Base-by-base conservation (phyloP, 2,113 vertebrate species). In the Pseudorhombus dupliciocellatus region DNA sequence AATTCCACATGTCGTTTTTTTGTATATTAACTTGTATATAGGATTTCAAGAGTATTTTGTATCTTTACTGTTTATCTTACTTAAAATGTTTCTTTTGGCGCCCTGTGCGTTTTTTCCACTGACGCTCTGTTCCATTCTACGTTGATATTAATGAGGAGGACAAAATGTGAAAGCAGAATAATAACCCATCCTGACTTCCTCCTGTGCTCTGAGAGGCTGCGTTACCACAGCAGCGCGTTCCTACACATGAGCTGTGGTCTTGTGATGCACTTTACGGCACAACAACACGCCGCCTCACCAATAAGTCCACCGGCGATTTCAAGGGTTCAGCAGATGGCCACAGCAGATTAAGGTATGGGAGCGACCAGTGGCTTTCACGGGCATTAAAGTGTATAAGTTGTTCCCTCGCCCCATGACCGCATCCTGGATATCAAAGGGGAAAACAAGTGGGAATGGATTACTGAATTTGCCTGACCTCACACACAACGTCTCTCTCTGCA, bases 261-360 rank as follows among this genome's bases (percentile, higher is more conserved):
- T 66, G 66, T 83, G 82, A 77, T 63, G 11, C 20, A 53, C 46
- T 63, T 54, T 7, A 22, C 30, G 1, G 50, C 58, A 55, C 53
- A 65, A 51, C 53, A 62, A 69, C 48, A 70, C 31, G 26, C 60
- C 37, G 24, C 0, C 2, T 18, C 66, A 5, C 11, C 48, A 0
- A 50, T 4, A 55, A 70, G 54, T 53, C 59, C 18, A 20, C 0
- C 0, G 12, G 42, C 52, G 53, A 53, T 56, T 57, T 56, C n/a
- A 7, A 37, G 55, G 55, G 66, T 72, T 81, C 56, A 69, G 11
- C 63, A 80, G 57, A 83, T 64, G 73, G 70, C 18, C 26, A 24
- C 7, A 18, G 51, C 28, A 68, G 61, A 67, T 74, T 70, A 70
- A 56, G 21, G 44, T 24, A 55, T 4, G 46, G 4, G 11, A 4